Base-by-base conservation (phyloP, 2,888 invertebrate species). In the Thereva nobilitata region DNA sequence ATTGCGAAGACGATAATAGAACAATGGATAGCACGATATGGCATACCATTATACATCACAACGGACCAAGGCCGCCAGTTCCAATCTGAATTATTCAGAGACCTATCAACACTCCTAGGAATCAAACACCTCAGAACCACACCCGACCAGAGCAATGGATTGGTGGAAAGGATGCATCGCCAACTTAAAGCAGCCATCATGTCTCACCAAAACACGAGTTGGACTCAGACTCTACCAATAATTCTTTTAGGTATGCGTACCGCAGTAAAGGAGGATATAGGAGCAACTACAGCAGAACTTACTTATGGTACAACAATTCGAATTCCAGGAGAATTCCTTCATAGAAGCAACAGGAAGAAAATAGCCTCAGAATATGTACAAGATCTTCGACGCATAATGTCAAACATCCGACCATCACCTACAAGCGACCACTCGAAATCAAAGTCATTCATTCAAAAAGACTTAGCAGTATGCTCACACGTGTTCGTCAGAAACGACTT, bases 61-160 rank as follows among this genome's bases (percentile, higher is more conserved):
- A 63, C 66, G 10, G 66, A 68, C 12, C 68, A 66, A 63, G 66
- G 65, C 7, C 2, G 45, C 7, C 65, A 66, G 10, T 66, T 68
- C 37, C 35, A 55, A 12, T 65, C 65, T 6, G 1, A 4, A 2
- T 37, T 68, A 7, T 66, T 63, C 10, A 50, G 50, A 12, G 56
- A 68, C 8, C 9, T 68, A 2, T 41, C 37, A 4, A 55, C 10
- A 52, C 9, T 50, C 35, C 10, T 68, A 50, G 68, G 66, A 1
- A 44, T 49, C 38, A 56, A 61, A 12, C 57, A 52, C 12, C 45
- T 42, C 1, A 49, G 63, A 7, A 61, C 67, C 1, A 67, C 69
- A 38, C 55, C 63, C 6, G 65, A 69, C 37, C 61, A 69, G 10
- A 41, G 61, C 4, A 67, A 69, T 7, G 68, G 68, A 3, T 9